Conservation (phyloP, 2,888 invertebrate species). For the Idaea aversata region DNA sequence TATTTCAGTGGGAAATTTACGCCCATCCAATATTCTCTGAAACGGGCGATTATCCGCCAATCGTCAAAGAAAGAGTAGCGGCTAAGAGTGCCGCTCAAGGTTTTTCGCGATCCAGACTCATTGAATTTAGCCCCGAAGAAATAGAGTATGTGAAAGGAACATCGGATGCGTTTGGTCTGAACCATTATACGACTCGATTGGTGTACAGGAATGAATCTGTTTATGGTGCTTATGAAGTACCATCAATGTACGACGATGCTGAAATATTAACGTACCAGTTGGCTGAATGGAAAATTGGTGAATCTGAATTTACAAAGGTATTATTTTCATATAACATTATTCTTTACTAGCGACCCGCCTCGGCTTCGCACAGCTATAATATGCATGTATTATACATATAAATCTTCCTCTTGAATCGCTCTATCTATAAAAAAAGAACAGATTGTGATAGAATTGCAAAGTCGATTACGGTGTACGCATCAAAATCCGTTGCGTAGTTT, state of each 20-base stretch:
- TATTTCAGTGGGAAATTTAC: conserved; percentile 74
- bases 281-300: conserved; percentile 32
- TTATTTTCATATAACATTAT: too few species aligned
- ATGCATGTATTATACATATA: too few species aligned
- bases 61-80: conserved; percentile 77
- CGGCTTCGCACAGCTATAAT: too few species aligned
- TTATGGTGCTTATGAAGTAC: conserved; percentile 26
- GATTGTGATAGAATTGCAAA: too few species aligned
- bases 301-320: conserved; percentile 29
- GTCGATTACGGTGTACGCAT: too few species aligned
- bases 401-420: too few species aligned
- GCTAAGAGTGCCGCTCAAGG: conserved; percentile 74
- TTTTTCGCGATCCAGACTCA: conserved; percentile 58
- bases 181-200: conserved; percentile 80
- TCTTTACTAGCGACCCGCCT: too few species aligned
- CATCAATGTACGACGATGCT: conserved; percentile 38
- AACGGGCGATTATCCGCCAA: conserved; percentile 80
- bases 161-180: conserved; percentile 71
- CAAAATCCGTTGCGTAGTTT: too few species aligned
- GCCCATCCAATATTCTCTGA: conserved; percentile 80
- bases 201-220: conserved; percentile 43
- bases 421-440: too few species aligned
- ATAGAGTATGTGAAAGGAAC: conserved; percentile 45
- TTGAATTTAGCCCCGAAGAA: conserved; percentile 62
- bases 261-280: conserved; percentile 27